These are phyloP conservation scores for Nycticryphes semicollaris DNA, from an alignment of 2,113 vertebrate genomes.

Conservation along the genomic window DNA sequence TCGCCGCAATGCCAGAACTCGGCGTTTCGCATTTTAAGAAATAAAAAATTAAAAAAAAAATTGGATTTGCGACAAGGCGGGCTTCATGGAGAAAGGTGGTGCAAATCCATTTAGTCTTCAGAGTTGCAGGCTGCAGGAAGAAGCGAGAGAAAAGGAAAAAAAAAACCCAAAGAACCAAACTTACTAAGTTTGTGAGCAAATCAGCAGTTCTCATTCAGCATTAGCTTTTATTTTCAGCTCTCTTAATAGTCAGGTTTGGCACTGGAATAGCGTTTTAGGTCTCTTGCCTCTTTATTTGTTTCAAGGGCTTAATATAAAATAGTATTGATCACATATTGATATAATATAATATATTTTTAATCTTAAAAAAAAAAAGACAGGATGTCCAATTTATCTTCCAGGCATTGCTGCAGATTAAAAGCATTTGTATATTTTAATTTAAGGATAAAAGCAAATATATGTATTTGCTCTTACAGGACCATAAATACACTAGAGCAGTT, in stretches of 20 bases:
- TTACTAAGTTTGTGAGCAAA: not conserved
- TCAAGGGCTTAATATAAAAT: not conserved
- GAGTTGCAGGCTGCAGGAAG: not conserved
- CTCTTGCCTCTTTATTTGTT: not conserved
- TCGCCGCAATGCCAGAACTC: fast-evolving
- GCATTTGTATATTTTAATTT: not conserved
- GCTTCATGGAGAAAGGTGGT: not conserved
- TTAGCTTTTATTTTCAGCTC: not conserved
- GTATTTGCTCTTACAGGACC: not conserved
- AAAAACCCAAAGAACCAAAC: not conserved
- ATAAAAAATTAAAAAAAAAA: not conserved
- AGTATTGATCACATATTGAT: not conserved
- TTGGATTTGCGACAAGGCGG: not conserved
- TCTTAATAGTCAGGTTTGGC: not conserved
- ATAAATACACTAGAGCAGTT: not conserved
- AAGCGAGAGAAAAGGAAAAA: not conserved
- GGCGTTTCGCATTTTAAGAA: not conserved
- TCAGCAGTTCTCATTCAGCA: not conserved
- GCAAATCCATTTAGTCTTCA: not conserved
- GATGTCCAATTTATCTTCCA: not conserved
- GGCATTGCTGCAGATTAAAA: not conserved
- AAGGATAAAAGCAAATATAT: not conserved
- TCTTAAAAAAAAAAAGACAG: not conserved
- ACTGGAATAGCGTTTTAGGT: not conserved
- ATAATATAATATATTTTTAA: not conserved